Base-by-base conservation (phyloP, 2,888 invertebrate genomes). In the Mycalesis mineus region DNA sequence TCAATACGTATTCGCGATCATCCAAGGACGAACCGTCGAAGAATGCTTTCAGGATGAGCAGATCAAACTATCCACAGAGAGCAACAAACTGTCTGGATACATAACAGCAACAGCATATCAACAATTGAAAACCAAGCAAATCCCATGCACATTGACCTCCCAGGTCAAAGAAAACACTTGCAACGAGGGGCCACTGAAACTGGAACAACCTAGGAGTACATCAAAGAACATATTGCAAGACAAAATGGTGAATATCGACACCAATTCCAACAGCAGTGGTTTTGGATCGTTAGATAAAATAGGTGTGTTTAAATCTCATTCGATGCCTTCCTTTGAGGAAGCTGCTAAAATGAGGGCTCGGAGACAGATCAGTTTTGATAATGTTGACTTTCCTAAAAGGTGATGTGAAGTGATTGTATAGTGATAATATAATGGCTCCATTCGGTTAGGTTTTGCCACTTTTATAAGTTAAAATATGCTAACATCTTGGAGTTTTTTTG, bases 21-120 rank as follows among this genome's bases (percentile, higher is more conserved):
- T 93, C 58, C 91, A 91, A 71, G 94, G 93, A 0, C 92, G 92
- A 65, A 84, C 91, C 0, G 90, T 92, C 1, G 94, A 94, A 40
- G 93, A 94, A 49, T 92, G 94, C 59, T 87, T 90, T 65, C 82
- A 84, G 57, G 90, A 90, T 37, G 90, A 90, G 65, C 82, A 86
- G 55, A 67, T 71, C 28, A 84, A 78, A 63, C 69, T 78, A 58
- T 74, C 82, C 37, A 81, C 72, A 62, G 84, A 82, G 71, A 65
- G 72, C 7, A 78, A 69, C 63, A 87, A 83, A 66, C 62, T 92
- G 0, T 78, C 88, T 0, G 92, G 92, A 0, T 92, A 92, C 72
- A 87, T 91, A 57, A 82, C 90, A 0, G 84, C 84, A 0, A 75
- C 71, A 7, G 84, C 83, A 1, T 89, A 88, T 63, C 87, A 89